These are phyloP conservation scores for Sebastes schlegelii DNA, from an alignment of 2,113 vertebrate species.

Conservation along the genomic window DNA sequence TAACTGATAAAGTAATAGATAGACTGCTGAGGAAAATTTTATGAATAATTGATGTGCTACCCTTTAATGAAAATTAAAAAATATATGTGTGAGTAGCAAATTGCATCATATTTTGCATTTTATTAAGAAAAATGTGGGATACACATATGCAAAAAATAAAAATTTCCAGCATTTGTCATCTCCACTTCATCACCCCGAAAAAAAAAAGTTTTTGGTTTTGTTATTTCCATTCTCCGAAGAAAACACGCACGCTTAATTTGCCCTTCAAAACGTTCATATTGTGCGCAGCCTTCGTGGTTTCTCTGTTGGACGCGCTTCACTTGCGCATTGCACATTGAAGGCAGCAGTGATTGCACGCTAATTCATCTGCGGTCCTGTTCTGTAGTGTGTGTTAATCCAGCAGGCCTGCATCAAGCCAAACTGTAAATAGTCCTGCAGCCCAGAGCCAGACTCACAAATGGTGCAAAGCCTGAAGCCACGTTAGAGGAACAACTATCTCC, in stretches of 20 bases:
- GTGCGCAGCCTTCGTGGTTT: conserved; percentile 67
- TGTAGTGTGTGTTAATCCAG: conserved; percentile 75
- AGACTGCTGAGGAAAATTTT: not conserved
- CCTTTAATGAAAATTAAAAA: not conserved
- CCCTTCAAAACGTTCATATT: conserved; percentile 65
- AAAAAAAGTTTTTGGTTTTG: conserved; percentile 50
- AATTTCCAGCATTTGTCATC: conserved; percentile 22
- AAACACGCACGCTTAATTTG: conserved; percentile 57
- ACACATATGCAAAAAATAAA: not conserved
- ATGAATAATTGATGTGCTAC: not conserved
- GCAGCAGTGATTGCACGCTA: conserved; percentile 68
- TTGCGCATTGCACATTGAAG: conserved; percentile 62
- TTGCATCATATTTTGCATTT: not conserved
- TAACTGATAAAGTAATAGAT: not conserved
- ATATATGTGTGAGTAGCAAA: not conserved
- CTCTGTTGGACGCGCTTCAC: conserved; percentile 64
- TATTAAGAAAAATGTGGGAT: not conserved
- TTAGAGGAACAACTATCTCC: conserved; percentile 44
- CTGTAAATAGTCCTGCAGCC: conserved; percentile 74
- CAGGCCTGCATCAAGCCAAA: conserved; percentile 72
- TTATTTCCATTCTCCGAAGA: conserved; percentile 60
- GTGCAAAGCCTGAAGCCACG: conserved; percentile 53
- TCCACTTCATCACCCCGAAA: conserved; percentile 16
- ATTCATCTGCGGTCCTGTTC: conserved; percentile 72
- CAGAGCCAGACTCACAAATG: conserved; percentile 51